phyloP scores from a whole-genome alignment of 2,797 vertebrate genomes.

The Lacerta bilineata region DNA sequence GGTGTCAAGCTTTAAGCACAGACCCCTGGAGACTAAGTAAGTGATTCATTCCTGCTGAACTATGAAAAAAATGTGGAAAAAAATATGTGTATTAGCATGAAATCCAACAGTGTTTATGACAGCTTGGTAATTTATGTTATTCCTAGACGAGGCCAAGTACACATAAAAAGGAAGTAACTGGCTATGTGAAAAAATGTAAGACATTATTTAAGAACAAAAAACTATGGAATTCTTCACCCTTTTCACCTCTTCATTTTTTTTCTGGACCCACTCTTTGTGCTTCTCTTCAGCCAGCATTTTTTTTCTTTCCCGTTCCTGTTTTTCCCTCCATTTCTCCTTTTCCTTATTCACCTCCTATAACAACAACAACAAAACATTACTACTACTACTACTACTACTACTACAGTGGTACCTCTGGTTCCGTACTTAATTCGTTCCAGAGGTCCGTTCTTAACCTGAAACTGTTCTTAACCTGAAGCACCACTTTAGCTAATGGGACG shows the following conservation, averaged over 20 bases:
- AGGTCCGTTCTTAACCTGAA: too few relatives aligned
- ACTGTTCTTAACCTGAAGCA: too few relatives aligned
- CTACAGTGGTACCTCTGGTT: too few relatives aligned
- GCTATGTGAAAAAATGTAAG: background rate
- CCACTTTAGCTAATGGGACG: too few relatives aligned
- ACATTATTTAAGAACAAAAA: background rate
- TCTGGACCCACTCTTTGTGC: conserved; percentile 90
- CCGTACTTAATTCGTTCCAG: too few relatives aligned
- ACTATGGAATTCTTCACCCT: conserved; percentile 16
- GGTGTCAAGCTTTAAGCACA: background rate
- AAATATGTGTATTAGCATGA: conserved; percentile 29
- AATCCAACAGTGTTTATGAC: conserved; percentile 9
- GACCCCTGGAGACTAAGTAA: background rate
- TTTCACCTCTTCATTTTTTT: conserved; percentile 89
- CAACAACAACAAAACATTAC: background rate
- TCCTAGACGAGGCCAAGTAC: conserved; percentile 19
- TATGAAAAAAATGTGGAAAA: conserved; percentile 35
- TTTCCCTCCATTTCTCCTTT: conserved; percentile 81
- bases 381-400: too few relatives aligned
- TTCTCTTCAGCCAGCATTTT: conserved; percentile 84
- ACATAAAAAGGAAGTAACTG: conserved; percentile 33
- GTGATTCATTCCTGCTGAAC: conserved; percentile 7
- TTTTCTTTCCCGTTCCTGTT: conserved; percentile 82
- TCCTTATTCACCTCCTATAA: conserved; percentile 80
- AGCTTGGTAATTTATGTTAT: conserved; percentile 15